Conservation (phyloP, 2,888 invertebrate genomes). For the Rotaria socialis region DNA sequence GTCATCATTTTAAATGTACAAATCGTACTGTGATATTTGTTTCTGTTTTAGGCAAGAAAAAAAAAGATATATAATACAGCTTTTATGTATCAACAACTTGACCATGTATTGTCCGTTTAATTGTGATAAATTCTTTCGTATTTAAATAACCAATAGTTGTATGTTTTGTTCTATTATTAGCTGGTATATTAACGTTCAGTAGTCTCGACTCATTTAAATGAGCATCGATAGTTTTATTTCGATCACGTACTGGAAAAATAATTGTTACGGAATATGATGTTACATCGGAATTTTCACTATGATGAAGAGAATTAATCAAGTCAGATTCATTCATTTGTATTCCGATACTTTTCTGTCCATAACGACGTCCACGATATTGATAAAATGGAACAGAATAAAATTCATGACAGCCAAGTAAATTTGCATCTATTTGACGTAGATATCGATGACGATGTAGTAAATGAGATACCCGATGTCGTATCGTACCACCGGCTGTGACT, state of each 20-base stretch:
- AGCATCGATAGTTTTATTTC: background rate
- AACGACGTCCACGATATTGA: constrained; percentile 34
- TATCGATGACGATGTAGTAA: constrained; percentile 14
- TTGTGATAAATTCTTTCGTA: background rate
- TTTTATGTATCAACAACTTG: background rate
- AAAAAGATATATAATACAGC: background rate
- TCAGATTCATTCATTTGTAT: background rate
- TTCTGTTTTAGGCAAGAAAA: background rate
- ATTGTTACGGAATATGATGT: constrained; percentile 2
- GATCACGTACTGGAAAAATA: background rate
- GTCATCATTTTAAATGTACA: background rate
- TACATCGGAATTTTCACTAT: background rate
- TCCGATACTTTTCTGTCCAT: background rate
- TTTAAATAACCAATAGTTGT: constrained; percentile 7
- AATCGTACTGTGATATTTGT: background rate
- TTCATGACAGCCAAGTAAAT: background rate
- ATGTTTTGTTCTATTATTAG: background rate
- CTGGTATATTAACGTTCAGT: background rate
- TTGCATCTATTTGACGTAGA: background rate
- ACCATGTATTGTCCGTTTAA: constrained; percentile 11
- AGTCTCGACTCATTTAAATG: background rate
- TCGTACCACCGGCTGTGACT: background rate
- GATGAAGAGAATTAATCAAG: background rate
- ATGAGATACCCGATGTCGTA: constrained; percentile 5
- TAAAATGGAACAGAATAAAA: constrained; percentile 31